These are phyloP conservation scores for Oenanthe melanoleuca DNA, from an alignment of 2,113 vertebrate genomes.

Conservation along the genomic window DNA sequence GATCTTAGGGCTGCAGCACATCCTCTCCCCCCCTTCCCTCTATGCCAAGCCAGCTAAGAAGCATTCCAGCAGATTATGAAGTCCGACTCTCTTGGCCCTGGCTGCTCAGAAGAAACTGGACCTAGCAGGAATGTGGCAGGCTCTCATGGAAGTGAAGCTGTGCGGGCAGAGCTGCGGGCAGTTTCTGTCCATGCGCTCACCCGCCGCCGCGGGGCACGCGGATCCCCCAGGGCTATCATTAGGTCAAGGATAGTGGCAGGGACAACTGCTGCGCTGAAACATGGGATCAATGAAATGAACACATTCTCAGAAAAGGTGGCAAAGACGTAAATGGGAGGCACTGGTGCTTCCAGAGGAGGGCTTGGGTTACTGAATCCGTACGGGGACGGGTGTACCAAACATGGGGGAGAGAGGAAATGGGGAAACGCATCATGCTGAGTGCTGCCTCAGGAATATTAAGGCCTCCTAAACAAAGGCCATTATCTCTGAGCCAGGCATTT, in stretches of 20 bases:
- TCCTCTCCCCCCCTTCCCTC: conserved; percentile 53
- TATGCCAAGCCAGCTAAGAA: conserved; percentile 43
- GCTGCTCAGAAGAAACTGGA: conserved; percentile 67
- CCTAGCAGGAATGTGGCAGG: conserved; percentile 65
- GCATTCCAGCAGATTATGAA: conserved; percentile 72
- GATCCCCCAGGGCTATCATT: conserved; percentile 55
- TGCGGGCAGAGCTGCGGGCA: background rate
- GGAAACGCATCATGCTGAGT: background rate
- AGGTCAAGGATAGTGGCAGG: conserved; percentile 71
- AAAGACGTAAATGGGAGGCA: conserved; percentile 40
- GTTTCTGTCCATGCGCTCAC: conserved; percentile 47
- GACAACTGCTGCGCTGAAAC: conserved; percentile 59
- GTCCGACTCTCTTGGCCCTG: conserved; percentile 65
- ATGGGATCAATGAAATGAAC: conserved; percentile 42
- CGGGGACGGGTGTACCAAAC: background rate
- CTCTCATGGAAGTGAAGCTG: conserved; percentile 49
- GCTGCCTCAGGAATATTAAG: background rate
- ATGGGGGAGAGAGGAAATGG: background rate
- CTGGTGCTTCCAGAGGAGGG: conserved; percentile 3
- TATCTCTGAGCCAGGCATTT: background rate
- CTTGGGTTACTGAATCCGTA: background rate
- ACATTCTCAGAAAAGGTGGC: conserved; percentile 48
- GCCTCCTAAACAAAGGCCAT: background rate
- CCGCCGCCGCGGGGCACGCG: background rate
- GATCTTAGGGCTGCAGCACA: conserved; percentile 62